phyloP scores from a whole-genome alignment of 2,888 invertebrate genomes.

The Philereme vetulata region DNA sequence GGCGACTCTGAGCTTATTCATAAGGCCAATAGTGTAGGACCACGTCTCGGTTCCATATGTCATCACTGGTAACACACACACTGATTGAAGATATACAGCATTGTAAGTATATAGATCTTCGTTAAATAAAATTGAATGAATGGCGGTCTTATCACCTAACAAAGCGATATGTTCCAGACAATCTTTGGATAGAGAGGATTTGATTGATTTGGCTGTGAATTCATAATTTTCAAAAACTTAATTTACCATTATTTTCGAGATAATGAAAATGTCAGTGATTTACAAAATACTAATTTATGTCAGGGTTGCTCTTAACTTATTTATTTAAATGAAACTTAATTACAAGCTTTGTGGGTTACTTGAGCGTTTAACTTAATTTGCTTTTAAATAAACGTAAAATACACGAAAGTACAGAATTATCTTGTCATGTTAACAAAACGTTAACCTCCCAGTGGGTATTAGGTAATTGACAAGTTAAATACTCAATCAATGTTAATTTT shows the following conservation, averaged over 20 bases:
- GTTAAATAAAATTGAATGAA: no score
- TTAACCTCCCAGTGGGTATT: constrained; percentile 21
- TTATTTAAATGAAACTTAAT: constrained; percentile 27
- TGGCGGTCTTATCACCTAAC: no score
- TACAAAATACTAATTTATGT: background rate
- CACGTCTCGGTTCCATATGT: no score
- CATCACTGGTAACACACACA: no score
- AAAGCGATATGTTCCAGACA: no score
- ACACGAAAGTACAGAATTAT: constrained; percentile 33
- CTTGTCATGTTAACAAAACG: constrained; percentile 32
- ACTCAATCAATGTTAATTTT: constrained; percentile 6
- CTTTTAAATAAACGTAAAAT: constrained; percentile 30
- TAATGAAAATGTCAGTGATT: background rate
- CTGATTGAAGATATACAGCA: no score
- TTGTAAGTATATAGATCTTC: no score
- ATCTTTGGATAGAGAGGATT: no score
- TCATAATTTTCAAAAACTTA: no score
- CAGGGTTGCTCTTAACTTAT: constrained; percentile 13
- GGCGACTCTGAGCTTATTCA: no score
- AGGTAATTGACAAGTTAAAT: constrained; percentile 25
- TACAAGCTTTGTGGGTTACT: constrained; percentile 11
- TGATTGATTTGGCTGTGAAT: no score
- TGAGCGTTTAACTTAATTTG: constrained; percentile 29
- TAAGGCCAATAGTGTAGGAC: no score
- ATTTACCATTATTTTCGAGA: background rate